A percentile compares a stretch with the other conserved stretches of the same genome.
Evolutionary conservation across 2,113 vertebrate genomes (phyloP).

Genomic region (Cyprinodon variegatus): DNA sequence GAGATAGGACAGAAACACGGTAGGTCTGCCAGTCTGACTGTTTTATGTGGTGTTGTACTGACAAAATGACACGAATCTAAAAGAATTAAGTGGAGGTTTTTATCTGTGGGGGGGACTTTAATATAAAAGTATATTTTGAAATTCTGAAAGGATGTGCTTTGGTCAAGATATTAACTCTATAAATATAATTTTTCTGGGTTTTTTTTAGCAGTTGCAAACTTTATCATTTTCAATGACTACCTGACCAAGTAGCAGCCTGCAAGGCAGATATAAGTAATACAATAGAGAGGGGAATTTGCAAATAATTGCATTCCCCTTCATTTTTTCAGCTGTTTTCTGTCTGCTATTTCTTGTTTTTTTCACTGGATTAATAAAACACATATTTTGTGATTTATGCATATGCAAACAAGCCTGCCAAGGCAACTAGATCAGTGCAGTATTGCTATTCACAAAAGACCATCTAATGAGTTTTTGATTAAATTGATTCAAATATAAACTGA

Average conservation of each 20-base stretch:
- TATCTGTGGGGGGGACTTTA: too few species aligned
- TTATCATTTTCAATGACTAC: too few species aligned
- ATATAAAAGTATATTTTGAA: too few species aligned
- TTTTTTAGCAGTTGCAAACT: too few species aligned
- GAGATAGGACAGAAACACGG: constrained; percentile 82
- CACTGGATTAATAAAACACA: background rate
- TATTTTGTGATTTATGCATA: background rate
- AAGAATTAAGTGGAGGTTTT: background rate
- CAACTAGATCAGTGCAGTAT: background rate
- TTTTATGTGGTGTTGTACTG: background rate
- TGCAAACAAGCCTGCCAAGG: background rate
- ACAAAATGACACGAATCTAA: background rate
- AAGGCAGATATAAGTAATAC: background rate
- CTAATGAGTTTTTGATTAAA: background rate
- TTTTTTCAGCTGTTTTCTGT: background rate
- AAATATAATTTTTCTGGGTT: too few species aligned
- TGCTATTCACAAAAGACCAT: background rate
- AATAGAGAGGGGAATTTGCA: background rate
- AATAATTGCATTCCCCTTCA: background rate
- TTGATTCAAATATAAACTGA: background rate
- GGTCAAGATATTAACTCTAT: too few species aligned
- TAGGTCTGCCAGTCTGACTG: constrained; percentile 17
- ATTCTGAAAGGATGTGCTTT: too few species aligned
- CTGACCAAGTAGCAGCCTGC: too few species aligned
- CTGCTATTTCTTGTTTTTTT: background rate